A percentile compares a stretch with the other conserved stretches of the same genome.
Evolutionary conservation across 2,113 vertebrate species (phyloP).

Genomic region (Lampris incognitus): DNA sequence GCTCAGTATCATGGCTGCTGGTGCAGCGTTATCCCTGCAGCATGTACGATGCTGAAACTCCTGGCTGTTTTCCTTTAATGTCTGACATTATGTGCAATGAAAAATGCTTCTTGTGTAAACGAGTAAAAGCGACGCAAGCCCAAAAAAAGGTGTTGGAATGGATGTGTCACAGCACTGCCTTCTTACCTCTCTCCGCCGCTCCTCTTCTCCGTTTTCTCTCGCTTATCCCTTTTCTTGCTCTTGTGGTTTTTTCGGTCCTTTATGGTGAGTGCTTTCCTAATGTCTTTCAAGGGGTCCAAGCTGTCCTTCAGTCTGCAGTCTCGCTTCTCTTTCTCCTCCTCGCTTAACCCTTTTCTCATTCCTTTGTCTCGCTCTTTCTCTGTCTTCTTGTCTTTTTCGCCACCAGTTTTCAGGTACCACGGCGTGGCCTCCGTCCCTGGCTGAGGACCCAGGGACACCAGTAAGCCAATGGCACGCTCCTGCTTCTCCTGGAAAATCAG

Average conservation of each 20-base stretch:
- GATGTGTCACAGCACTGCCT: neutral
- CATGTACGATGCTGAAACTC: too few species aligned
- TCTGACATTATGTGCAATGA: too few species aligned
- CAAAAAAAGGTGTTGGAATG: too few species aligned
- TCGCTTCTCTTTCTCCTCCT: constrained; percentile 82
- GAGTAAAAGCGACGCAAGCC: neutral
- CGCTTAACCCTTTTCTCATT: constrained; percentile 71
- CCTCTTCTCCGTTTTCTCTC: constrained; percentile 46
- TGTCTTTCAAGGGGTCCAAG: constrained; percentile 80
- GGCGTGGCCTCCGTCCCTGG: constrained; percentile 87
- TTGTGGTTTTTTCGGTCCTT: constrained; percentile 69
- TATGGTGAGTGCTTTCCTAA: constrained; percentile 76
- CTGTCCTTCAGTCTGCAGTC: constrained; percentile 73
- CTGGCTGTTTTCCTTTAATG: too few species aligned
- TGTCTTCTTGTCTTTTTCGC: constrained; percentile 49
- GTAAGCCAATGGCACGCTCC: constrained; percentile 89
- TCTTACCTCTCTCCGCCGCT: constrained; percentile 72
- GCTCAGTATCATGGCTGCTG: too few species aligned
- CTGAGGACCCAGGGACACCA: constrained; percentile 89
- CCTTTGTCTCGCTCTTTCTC: constrained; percentile 68
- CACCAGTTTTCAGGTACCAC: constrained; percentile 87
- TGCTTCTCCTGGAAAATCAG: constrained; percentile 82
- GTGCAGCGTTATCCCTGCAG: too few species aligned
- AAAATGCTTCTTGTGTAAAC: neutral
- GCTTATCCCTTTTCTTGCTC: constrained; percentile 67